Conservation (phyloP, 2,888 invertebrate genomes). For the Limnephilus rhombicus region DNA sequence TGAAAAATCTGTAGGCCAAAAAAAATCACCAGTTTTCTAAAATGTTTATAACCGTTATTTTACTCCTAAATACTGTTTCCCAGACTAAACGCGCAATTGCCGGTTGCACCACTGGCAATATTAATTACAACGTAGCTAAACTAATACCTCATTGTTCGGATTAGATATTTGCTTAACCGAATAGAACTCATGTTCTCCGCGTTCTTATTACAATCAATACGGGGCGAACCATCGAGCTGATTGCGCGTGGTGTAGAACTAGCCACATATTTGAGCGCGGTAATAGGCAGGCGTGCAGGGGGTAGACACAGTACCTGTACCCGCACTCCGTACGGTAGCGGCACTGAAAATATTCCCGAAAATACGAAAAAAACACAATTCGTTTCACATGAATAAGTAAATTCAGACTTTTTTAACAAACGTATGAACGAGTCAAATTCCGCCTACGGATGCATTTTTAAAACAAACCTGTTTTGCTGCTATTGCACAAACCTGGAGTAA, state of each 20-base stretch:
- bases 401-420: conserved; percentile 56
- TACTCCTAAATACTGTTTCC: neutral
- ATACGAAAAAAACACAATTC: conserved; percentile 57
- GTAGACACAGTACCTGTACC: too few relatives aligned
- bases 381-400: conserved; percentile 59
- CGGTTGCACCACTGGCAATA: neutral
- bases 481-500: conserved; percentile 39
- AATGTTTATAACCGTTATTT: neutral
- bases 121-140: neutral
- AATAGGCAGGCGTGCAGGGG: neutral
- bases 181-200: neutral
- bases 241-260: neutral
- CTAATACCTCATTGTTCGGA: neutral
- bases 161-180: neutral
- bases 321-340: neutral
- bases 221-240: neutral
- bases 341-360: conserved; percentile 49
- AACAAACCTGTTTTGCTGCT: conserved; percentile 41
- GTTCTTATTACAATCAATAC: neutral
- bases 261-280: neutral
- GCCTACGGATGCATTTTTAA: conserved; percentile 26
- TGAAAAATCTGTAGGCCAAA: too few relatives aligned
- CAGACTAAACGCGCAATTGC: neutral
- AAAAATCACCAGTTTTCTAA: too few relatives aligned
- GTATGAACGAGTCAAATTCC: conserved; percentile 18